Conservation (phyloP, 2,113 vertebrate genomes). For the Chaetops frenatus region DNA sequence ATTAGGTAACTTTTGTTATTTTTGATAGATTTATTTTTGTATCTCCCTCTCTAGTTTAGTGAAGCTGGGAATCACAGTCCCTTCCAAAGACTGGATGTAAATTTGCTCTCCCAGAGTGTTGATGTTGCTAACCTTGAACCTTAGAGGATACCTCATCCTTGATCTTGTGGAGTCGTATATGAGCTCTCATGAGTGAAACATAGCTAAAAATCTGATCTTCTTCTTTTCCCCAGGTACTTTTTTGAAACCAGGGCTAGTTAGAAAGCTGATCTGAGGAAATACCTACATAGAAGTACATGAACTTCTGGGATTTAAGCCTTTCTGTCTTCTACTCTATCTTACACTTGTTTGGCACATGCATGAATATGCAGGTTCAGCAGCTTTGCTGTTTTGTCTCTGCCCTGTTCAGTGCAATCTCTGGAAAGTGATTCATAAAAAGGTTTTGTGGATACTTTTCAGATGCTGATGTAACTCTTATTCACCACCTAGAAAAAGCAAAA, state of each 20-base stretch:
- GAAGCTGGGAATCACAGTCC: not conserved
- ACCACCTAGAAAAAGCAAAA: not conserved
- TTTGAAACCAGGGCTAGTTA: not conserved
- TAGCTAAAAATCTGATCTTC: not conserved
- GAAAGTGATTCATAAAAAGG: not conserved
- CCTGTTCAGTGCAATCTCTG: not conserved
- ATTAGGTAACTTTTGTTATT: not conserved
- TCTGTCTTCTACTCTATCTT: not conserved
- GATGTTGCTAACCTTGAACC: not conserved
- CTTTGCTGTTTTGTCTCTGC: not conserved
- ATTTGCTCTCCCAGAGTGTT: not conserved
- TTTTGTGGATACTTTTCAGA: not conserved
- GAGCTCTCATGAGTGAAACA: not conserved
- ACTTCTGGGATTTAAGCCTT: not conserved
- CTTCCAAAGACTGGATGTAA: not conserved
- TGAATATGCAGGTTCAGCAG: not conserved
- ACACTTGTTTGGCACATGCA: not conserved
- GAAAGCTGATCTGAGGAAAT: not conserved
- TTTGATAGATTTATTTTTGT: not conserved
- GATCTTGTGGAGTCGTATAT: not conserved
- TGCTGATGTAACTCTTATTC: not conserved
- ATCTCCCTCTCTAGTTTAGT: not conserved
- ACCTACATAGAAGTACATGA: not conserved
- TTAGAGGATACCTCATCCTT: not conserved
- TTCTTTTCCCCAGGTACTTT: not conserved